Evolutionary conservation across 2,888 invertebrate genomes (phyloP).

Genomic region (Teleiodes luculella): DNA sequence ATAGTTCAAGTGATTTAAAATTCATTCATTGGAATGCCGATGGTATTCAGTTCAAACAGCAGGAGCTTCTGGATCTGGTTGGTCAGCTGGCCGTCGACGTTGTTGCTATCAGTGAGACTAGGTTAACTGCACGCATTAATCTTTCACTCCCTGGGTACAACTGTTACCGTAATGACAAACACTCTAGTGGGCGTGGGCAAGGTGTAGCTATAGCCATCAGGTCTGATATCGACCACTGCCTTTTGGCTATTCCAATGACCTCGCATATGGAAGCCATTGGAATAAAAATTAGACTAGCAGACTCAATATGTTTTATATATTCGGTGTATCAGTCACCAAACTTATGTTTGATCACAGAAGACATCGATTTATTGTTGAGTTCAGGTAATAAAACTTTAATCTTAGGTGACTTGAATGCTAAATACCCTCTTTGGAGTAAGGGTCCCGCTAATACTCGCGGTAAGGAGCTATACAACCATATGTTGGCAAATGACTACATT

Average conservation of each 20-base stretch:
- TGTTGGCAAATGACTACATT: constrained; percentile 8
- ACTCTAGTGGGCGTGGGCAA: constrained; percentile 6
- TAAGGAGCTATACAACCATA: constrained; percentile 5
- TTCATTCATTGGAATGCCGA: constrained; percentile 12
- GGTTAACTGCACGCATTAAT: background rate
- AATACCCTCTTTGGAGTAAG: constrained; percentile 5
- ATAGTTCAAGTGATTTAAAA: background rate
- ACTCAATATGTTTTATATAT: background rate
- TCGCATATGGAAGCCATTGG: background rate
- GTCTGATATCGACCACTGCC: background rate
- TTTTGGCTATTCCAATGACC: background rate
- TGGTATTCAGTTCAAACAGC: constrained; percentile 9
- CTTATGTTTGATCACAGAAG: constrained; percentile 1
- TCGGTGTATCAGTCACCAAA: constrained; percentile 18
- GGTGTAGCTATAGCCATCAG: constrained; percentile 4
- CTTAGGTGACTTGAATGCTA: constrained; percentile 16
- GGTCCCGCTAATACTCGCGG: constrained; percentile 3
- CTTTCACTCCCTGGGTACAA: background rate
- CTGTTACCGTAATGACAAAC: constrained; percentile 4
- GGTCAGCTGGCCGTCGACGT: constrained; percentile 11
- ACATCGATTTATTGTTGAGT: constrained; percentile 10
- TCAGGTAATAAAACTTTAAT: constrained; percentile 7
- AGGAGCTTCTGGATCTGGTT: constrained; percentile 7
- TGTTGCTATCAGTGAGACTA: constrained; percentile 9
- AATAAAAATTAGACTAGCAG: background rate